Percentiles rank a stretch among this genome's conserved stretches.
These are phyloP conservation scores for Drosophila kambysellisi DNA, from an alignment of 2,888 invertebrate genomes.

Conservation along the genomic window DNA sequence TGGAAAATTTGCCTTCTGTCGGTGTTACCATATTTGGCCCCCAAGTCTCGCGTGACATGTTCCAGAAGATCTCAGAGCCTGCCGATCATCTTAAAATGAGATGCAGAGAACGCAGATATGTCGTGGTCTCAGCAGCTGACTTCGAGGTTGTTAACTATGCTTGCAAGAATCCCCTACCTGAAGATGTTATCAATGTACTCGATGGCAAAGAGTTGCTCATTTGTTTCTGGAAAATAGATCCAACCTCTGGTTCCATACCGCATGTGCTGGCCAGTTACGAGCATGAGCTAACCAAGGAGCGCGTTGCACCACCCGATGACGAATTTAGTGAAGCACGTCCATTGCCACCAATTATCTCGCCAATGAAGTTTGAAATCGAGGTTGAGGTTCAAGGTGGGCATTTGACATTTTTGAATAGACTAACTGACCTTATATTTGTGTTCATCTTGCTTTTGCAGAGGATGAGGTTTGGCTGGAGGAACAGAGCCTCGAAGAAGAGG, in stretches of 20 bases:
- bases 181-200: slow-evolving; percentile 81
- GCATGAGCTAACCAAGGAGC: slow-evolving; percentile 73
- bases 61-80: slow-evolving; percentile 83
- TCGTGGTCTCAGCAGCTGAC: slow-evolving; percentile 68
- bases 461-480: slow-evolving; percentile 71
- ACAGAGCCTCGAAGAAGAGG: slow-evolving; percentile 60
- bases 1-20: slow-evolving; percentile 81
- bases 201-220: slow-evolving; percentile 82
- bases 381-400: slow-evolving; percentile 70
- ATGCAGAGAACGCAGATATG: slow-evolving; percentile 83
- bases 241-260: slow-evolving; percentile 65
- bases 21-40: slow-evolving; percentile 84
- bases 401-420: background rate
- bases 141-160: slow-evolving; percentile 82
- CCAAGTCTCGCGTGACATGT: slow-evolving; percentile 83
- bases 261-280: slow-evolving; percentile 74
- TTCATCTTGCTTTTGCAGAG: slow-evolving; percentile 45
- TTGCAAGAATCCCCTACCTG: slow-evolving; percentile 81
- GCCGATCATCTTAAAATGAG: slow-evolving; percentile 82
- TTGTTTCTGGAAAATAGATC: slow-evolving; percentile 84
- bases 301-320: slow-evolving; percentile 69
- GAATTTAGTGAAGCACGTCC: slow-evolving; percentile 61
- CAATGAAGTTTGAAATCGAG: slow-evolving; percentile 75
- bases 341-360: slow-evolving; percentile 75
- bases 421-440: background rate